phyloP scores from a whole-genome alignment of 2,888 invertebrate genomes.

The Timema cristinae region DNA sequence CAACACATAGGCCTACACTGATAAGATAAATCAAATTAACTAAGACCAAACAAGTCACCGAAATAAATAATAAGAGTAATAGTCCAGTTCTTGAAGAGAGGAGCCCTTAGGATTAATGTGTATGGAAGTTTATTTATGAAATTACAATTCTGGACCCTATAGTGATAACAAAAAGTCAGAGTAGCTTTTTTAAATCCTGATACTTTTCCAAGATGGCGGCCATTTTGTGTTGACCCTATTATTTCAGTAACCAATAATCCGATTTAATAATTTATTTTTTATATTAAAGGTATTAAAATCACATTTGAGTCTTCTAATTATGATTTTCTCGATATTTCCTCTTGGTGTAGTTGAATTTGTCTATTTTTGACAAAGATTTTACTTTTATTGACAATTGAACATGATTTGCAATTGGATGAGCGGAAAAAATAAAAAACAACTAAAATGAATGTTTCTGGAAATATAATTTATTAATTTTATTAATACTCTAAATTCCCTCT shows the following conservation, averaged over 20 bases:
- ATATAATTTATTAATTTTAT: no score
- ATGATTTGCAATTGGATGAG: no score
- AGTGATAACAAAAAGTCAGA: background rate
- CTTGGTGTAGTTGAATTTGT: background rate
- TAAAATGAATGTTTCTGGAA: no score
- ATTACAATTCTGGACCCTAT: background rate
- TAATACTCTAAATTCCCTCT: no score
- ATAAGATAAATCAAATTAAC: no score
- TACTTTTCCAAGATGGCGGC: constrained; percentile 10
- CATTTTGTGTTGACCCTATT: background rate
- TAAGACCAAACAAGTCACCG: no score
- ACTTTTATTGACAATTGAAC: no score
- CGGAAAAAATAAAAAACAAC: no score
- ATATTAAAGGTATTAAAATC: background rate
- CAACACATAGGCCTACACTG: no score
- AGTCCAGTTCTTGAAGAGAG: background rate
- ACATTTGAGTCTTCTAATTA: background rate
- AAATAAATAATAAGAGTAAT: no score
- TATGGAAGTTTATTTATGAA: background rate
- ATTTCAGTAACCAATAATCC: background rate
- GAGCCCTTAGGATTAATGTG: background rate
- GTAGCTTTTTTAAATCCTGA: background rate
- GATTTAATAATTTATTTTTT: constrained; percentile 3
- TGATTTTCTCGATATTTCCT: background rate
- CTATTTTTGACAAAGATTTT: no score